Evolutionary conservation across 2,888 invertebrate species (phyloP).

Genomic region (Tricholauxania praeusta): DNA sequence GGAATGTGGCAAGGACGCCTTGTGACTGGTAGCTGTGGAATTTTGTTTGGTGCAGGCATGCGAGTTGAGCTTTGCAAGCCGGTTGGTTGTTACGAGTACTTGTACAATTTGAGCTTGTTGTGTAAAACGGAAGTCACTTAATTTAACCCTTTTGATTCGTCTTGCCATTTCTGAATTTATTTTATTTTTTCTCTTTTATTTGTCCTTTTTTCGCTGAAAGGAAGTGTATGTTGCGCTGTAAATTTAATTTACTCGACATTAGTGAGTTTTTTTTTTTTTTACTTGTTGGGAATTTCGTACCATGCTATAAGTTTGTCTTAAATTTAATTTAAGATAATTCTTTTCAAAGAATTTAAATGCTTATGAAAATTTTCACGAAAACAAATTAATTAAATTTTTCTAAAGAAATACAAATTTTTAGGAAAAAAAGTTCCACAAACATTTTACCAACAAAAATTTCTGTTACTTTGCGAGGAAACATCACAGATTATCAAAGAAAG

Average conservation of each 20-base stretch:
- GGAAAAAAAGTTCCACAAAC: too few relatives aligned
- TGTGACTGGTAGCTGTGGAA: too few relatives aligned
- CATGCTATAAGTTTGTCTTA: background rate
- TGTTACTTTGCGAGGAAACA: too few relatives aligned
- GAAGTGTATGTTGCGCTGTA: background rate
- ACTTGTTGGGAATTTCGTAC: background rate
- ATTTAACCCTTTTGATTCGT: conserved; percentile 12
- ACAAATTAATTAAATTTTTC: too few relatives aligned
- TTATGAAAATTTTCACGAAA: too few relatives aligned
- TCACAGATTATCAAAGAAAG: too few relatives aligned
- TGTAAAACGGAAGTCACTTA: conserved; percentile 7
- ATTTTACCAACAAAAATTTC: too few relatives aligned
- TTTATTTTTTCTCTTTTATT: background rate
- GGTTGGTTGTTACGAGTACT: background rate
- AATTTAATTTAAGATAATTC: too few relatives aligned
- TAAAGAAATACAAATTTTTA: too few relatives aligned
- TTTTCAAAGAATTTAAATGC: too few relatives aligned
- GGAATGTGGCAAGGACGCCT: background rate
- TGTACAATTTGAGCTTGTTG: background rate
- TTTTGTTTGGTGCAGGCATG: background rate
- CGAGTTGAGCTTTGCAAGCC: background rate
- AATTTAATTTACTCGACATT: background rate
- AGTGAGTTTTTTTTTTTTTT: background rate
- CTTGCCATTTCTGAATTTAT: background rate
- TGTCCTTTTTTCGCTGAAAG: background rate